Evolutionary conservation across 1,140 invertebrate genomes (phyloP).

Genomic region (Bilobella aurantiaca): DNA sequence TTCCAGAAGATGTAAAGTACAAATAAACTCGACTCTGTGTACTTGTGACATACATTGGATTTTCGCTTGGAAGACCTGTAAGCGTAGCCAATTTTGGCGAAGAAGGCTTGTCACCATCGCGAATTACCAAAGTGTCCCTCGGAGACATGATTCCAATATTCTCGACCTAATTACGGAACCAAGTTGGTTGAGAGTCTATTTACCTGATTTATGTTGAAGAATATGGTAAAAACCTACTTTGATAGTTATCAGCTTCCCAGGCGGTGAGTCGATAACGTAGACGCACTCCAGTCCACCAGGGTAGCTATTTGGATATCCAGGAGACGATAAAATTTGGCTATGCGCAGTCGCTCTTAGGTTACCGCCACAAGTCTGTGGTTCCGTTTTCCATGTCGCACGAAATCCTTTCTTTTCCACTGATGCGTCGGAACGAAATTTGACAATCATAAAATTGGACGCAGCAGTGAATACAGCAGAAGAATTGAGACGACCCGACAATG

Average conservation of each 20-base stretch:
- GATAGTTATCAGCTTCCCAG: constrained; percentile 73
- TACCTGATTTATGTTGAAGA: too few species aligned
- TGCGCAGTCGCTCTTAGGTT: constrained; percentile 68
- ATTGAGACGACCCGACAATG: constrained; percentile 78
- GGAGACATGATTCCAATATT: constrained; percentile 77
- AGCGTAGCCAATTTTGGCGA: constrained; percentile 68
- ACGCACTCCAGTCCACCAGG: constrained; percentile 88
- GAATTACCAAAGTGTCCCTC: constrained; percentile 74
- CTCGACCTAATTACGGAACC: constrained; percentile 65
- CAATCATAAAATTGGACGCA: constrained; percentile 94
- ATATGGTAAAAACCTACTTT: too few species aligned
- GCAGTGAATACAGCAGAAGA: constrained; percentile 76
- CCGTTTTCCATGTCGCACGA: constrained; percentile 82
- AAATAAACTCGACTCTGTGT: constrained; percentile 79
- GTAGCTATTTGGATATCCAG: constrained; percentile 82
- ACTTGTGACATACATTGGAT: constrained; percentile 76
- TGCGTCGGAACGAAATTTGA: constrained; percentile 89
- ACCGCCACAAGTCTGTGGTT: constrained; percentile 79
- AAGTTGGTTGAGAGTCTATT: too few species aligned
- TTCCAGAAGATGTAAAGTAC: constrained; percentile 81
- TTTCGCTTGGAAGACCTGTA: constrained; percentile 63
- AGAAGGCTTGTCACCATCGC: constrained; percentile 78
- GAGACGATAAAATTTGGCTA: constrained; percentile 70
- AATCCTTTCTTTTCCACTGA: constrained; percentile 90
- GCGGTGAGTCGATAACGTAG: constrained; percentile 78